These are phyloP conservation scores for Tenebrosternarchus preto DNA, from an alignment of 2,113 vertebrate genomes.

Conservation along the genomic window DNA sequence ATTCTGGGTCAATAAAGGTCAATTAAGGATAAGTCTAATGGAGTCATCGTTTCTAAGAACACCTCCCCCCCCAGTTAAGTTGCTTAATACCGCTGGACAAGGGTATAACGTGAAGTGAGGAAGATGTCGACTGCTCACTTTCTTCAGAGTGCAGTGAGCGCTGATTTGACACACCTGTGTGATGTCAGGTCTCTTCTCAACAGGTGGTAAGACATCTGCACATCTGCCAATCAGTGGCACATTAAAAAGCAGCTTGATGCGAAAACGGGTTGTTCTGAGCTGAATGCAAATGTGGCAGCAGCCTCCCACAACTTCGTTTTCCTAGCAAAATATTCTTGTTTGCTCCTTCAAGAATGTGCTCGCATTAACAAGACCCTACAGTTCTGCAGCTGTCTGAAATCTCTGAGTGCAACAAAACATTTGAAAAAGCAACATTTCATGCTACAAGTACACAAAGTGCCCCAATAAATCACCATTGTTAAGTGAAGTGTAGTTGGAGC, in stretches of 20 bases:
- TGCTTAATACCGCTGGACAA: slow-evolving; percentile 14
- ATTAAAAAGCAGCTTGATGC: slow-evolving; percentile 55
- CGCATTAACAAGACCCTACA: slow-evolving; percentile 3
- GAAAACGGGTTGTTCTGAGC: slow-evolving; percentile 53
- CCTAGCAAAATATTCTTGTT: slow-evolving; percentile 42
- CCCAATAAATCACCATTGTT: slow-evolving; percentile 26
- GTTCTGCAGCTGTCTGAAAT: slow-evolving; percentile 31
- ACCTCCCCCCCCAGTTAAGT: neutral
- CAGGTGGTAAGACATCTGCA: slow-evolving; percentile 56
- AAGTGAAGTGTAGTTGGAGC: neutral
- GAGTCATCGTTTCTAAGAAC: neutral
- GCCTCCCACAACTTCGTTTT: slow-evolving; percentile 44
- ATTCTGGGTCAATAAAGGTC: neutral
- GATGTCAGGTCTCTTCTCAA: slow-evolving; percentile 59
- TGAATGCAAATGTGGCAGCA: slow-evolving; percentile 50
- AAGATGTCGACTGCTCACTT: slow-evolving; percentile 49
- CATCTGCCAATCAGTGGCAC: slow-evolving; percentile 48
- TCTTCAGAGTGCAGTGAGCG: slow-evolving; percentile 51
- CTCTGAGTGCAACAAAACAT: neutral
- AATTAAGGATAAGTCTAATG: neutral
- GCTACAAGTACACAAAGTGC: slow-evolving; percentile 16
- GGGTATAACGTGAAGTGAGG: slow-evolving; percentile 33
- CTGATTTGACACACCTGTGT: slow-evolving; percentile 57
- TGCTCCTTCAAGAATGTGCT: slow-evolving; percentile 43
- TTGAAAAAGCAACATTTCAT: neutral